Evolutionary conservation across 2,113 vertebrate species (phyloP).

Genomic region (Plecturocebus donacophilus): DNA sequence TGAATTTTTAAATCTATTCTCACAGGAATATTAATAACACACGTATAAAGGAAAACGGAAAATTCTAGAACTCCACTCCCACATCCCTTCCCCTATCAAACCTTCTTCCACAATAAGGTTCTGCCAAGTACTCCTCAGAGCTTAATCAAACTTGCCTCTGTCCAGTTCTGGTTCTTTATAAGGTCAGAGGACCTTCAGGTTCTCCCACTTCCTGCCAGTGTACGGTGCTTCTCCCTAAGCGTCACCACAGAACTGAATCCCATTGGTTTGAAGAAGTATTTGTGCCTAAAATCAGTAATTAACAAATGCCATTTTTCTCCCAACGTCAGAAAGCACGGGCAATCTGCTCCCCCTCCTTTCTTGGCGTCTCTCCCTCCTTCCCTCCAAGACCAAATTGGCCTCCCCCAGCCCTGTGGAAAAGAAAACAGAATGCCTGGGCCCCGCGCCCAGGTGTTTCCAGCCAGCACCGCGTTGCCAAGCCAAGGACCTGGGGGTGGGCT

Average conservation of each 20-base stretch:
- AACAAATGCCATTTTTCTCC: not conserved
- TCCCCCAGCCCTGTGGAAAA: not conserved
- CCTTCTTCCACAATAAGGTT: not conserved
- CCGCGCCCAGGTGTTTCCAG: not conserved
- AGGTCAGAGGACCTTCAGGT: not conserved
- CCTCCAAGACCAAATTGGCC: not conserved
- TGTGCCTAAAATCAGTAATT: not conserved
- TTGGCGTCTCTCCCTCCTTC: not conserved
- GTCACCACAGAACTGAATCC: not conserved
- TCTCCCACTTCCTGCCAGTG: not conserved
- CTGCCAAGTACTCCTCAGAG: not conserved
- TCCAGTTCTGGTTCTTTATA: not conserved
- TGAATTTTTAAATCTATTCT: not conserved
- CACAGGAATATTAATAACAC: not conserved
- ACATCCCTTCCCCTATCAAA: not conserved
- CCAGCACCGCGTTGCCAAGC: not conserved
- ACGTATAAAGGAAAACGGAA: not conserved
- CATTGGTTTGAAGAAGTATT: not conserved
- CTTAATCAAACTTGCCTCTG: not conserved
- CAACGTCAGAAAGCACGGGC: not conserved
- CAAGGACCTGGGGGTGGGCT: not conserved
- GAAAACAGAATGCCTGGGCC: slow-evolving; percentile 17
- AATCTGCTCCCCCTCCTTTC: not conserved
- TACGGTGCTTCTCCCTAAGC: not conserved
- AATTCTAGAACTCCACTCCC: not conserved